Conservation (phyloP, 2,888 invertebrate species). For the Pelosia muscerda region DNA sequence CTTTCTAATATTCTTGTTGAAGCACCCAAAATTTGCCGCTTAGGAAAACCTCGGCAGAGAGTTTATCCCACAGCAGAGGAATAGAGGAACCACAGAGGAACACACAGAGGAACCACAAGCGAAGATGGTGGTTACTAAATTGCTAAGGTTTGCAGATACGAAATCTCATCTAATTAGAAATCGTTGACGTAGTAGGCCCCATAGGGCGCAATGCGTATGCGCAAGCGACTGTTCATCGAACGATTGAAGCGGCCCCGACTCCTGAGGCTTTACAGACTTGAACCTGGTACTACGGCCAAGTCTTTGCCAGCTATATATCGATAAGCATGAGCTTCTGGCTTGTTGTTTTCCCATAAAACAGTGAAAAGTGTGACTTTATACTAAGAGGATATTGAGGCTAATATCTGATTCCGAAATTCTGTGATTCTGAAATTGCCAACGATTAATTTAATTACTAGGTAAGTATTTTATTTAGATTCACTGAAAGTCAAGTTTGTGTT, state of each 20-base stretch:
- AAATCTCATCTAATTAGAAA: slow-evolving; percentile 33
- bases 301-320: slow-evolving; percentile 60
- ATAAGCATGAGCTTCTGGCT: slow-evolving; percentile 73
- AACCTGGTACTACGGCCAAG: slow-evolving; percentile 76
- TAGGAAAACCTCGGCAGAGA: too few species aligned
- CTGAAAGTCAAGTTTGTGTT: too few species aligned
- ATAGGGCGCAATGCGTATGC: slow-evolving; percentile 51
- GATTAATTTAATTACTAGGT: too few species aligned
- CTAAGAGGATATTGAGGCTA: too few species aligned
- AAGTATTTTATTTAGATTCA: neutral
- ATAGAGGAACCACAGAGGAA: too few species aligned
- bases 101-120: too few species aligned
- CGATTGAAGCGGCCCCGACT: slow-evolving; percentile 70
- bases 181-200: slow-evolving; percentile 41
- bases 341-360: slow-evolving; percentile 56
- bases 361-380: neutral
- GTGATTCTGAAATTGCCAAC: too few species aligned
- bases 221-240: slow-evolving; percentile 58
- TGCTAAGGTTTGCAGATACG: slow-evolving; percentile 10
- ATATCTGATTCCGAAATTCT: too few species aligned
- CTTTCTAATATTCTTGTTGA: too few species aligned
- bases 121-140: neutral
- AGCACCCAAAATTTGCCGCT: too few species aligned
- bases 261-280: slow-evolving; percentile 74
- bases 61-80: too few species aligned